These are phyloP conservation scores for Callorhinus ursinus DNA, from an alignment of 2,113 vertebrate species.

Conservation along the genomic window DNA sequence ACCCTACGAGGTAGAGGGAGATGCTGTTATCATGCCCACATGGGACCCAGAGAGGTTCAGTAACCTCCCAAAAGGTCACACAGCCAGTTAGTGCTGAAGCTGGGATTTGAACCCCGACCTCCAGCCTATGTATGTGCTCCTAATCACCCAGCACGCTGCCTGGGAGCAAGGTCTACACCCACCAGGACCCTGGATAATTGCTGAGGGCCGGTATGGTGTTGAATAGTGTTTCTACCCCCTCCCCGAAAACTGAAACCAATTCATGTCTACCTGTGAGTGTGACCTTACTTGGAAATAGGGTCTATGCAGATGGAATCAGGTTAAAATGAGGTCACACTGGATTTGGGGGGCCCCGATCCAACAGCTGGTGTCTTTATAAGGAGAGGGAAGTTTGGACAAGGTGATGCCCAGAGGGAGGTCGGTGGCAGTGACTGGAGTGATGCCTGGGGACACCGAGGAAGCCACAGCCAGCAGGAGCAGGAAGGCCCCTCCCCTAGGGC, in stretches of 20 bases:
- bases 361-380: not conserved
- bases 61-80: not conserved
- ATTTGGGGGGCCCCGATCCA: not conserved
- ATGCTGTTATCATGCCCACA: rapidly evolving
- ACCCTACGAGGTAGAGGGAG: rapidly evolving
- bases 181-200: not conserved
- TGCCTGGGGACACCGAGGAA: not conserved
- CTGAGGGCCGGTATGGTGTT: not conserved
- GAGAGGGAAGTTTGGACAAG: not conserved
- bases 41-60: not conserved
- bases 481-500: not conserved
- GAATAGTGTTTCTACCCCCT: not conserved
- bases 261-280: not conserved
- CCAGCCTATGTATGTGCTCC: not conserved
- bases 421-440: not conserved
- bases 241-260: not conserved
- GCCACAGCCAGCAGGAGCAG: not conserved
- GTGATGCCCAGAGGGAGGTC: not conserved
- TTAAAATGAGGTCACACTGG: not conserved
- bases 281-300: not conserved
- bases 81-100: not conserved
- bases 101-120: not conserved
- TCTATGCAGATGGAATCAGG: not conserved
- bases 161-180: not conserved
- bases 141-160: rapidly evolving